Base-by-base conservation (phyloP, 2,888 invertebrate genomes). In the Azorinus chamasolen region DNA sequence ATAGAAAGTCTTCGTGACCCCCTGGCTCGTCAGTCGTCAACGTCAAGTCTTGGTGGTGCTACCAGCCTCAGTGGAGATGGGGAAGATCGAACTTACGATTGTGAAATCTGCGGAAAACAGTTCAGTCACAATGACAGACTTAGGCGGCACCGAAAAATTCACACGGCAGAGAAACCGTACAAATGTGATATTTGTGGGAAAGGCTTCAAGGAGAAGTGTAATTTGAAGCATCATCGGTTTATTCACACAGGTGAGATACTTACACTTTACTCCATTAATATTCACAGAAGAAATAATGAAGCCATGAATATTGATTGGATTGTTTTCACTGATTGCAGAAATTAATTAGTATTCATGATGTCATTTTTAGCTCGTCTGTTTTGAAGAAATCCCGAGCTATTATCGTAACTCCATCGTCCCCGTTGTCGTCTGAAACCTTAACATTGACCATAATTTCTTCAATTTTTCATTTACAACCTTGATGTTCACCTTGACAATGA, bases 151-250 rank as follows among this genome's bases (percentile, higher is more conserved):
- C 74, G 81, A 3, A 81, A 81, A 43, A 81, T 81, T 43, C 81
- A 81, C 71, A 81, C 81, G 16, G 59, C 81, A 5, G 81, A 81
- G 27, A 81, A 81, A 50, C 81, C 81, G 0, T 81, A 81, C 45
- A 81, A 81, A 65, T 81, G 81, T 62, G 81, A 81, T 45, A 81
- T 81, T 25, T 81, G 81, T 51, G 81, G 81, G 39, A 81, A 81
- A 45, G 81, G 81, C 0, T 81, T 81, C 22, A 81, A 78, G 46
- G 81, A 81, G 51, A 81, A 81, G 46, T 81, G 77, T 57, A 81
- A 81, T 53, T 64, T 81, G 32, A 81, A 81, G 54, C 81, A 81
- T 54, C 81, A 81, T 61, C 48, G 81, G 45, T 81, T 66, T 50
- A 81, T 81, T 55, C 81, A 81, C 48, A 81, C 81, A 50, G 81